Percentiles rank a stretch among this genome's conserved stretches.
Evolutionary conservation across 2,113 vertebrate genomes (phyloP).

Genomic region (Ciconia boyciana): DNA sequence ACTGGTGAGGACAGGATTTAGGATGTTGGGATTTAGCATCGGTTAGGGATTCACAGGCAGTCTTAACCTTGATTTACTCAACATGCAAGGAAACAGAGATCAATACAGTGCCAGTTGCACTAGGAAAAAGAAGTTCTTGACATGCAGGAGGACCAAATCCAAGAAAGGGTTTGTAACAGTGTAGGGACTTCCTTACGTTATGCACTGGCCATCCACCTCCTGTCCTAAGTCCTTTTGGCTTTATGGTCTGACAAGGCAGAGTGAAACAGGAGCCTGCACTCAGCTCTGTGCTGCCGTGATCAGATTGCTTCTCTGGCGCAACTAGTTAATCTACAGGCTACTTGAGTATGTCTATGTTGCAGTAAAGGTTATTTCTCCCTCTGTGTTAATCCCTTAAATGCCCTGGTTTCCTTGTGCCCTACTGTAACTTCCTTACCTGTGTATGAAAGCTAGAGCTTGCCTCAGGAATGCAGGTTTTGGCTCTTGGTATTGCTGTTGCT

Average conservation of each 20-base stretch:
- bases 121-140: background rate
- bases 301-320: background rate
- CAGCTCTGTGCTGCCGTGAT: background rate
- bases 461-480: background rate
- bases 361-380: background rate
- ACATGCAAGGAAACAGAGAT: background rate
- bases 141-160: background rate
- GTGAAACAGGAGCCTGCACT: background rate
- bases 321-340: background rate
- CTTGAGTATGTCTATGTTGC: background rate
- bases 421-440: background rate
- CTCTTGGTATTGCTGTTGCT: background rate
- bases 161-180: background rate
- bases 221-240: background rate
- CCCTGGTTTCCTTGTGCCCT: background rate
- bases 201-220: fast-evolving
- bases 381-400: background rate
- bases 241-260: background rate
- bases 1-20: background rate
- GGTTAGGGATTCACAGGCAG: background rate
- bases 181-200: background rate
- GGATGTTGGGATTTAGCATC: background rate
- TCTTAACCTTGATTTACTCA: background rate
- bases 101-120: fast-evolving
- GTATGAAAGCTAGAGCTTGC: background rate